These are phyloP conservation scores for Thunnus albacares DNA, from an alignment of 2,797 vertebrate genomes.

Conservation along the genomic window DNA sequence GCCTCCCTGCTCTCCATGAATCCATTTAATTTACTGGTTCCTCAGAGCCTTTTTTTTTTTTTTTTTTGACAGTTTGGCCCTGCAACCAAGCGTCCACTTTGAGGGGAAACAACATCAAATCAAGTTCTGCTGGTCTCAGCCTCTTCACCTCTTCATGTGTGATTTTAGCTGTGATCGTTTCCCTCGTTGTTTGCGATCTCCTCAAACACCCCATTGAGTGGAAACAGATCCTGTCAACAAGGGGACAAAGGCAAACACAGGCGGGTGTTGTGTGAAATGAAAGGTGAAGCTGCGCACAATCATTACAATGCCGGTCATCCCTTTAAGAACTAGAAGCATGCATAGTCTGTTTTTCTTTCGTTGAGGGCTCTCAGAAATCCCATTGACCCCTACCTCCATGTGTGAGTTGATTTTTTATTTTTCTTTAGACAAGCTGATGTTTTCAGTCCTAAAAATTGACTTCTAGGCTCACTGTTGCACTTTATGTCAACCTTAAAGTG, in stretches of 20 bases:
- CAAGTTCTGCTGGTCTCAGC: constrained; percentile 40
- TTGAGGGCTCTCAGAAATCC: constrained; percentile 35
- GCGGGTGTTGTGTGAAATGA: constrained; percentile 36
- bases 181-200: constrained; percentile 49
- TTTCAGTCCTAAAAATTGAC: constrained; percentile 3
- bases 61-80: constrained; percentile 35
- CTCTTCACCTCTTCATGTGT: constrained; percentile 30
- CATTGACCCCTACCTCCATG: constrained; percentile 21
- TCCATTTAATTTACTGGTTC: constrained; percentile 77
- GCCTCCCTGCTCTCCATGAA: constrained; percentile 60
- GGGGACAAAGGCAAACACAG: constrained; percentile 50
- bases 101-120: constrained; percentile 65
- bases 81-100: constrained; percentile 44
- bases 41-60: constrained; percentile 13
- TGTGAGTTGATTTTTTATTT: constrained; percentile 15
- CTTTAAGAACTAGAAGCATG: constrained; percentile 33
- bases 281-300: constrained; percentile 31
- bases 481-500: neutral
- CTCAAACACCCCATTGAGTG: constrained; percentile 28
- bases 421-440: neutral
- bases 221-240: constrained; percentile 51
- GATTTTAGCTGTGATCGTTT: constrained; percentile 45
- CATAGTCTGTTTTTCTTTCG: constrained; percentile 34
- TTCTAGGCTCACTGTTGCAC: neutral
- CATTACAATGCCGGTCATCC: constrained; percentile 45